phyloP scores from a whole-genome alignment of 2,797 vertebrate genomes.

The Halcyon chelicuti region DNA sequence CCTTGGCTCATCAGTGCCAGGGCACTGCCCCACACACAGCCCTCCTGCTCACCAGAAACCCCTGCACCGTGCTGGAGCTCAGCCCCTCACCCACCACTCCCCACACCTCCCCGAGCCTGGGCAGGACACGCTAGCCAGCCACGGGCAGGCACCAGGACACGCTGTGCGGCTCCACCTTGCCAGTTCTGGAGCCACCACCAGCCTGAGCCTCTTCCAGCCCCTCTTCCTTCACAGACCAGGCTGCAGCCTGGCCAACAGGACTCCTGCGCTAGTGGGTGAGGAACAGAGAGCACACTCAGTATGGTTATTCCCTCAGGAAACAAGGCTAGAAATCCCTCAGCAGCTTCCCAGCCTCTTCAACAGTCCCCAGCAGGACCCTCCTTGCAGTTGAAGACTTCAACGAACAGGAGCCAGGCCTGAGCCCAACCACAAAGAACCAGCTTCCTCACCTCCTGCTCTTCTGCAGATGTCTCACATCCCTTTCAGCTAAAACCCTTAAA shows the following conservation, averaged over 20 bases:
- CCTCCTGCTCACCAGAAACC: neutral
- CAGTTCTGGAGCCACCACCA: neutral
- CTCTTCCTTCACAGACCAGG: neutral
- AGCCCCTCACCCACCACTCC: neutral
- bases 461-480: neutral
- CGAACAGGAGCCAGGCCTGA: neutral
- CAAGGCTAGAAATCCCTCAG: neutral
- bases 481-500: neutral
- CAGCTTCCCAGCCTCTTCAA: neutral
- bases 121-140: neutral
- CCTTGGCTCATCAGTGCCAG: neutral
- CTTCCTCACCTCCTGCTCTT: neutral
- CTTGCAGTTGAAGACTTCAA: neutral
- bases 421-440: neutral
- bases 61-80: fast-evolving
- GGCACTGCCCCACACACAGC: neutral
- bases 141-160: fast-evolving
- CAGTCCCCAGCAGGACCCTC: neutral
- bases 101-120: fast-evolving
- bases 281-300: neutral
- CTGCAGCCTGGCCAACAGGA: neutral
- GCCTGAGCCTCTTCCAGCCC: neutral
- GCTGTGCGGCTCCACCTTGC: fast-evolving
- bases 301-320: neutral
- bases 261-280: fast-evolving